Conservation (phyloP, 1,140 invertebrate genomes). For the Papilio aristodemus region DNA sequence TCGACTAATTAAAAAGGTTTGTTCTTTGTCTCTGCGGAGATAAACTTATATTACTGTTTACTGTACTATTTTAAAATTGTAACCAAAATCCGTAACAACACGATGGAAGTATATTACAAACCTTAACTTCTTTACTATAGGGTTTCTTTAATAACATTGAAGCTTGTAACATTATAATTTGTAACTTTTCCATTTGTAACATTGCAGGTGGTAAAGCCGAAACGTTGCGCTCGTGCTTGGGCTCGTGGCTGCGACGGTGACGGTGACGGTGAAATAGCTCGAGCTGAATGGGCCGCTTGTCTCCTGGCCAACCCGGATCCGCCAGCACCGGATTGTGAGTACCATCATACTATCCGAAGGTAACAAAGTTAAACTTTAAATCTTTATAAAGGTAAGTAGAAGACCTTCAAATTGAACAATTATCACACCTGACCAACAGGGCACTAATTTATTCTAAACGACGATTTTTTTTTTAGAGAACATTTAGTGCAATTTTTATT, state of each 20-base stretch:
- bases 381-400: too few species aligned
- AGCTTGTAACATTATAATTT: background rate
- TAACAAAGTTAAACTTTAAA: background rate
- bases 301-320: slow-evolving; percentile 81
- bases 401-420: too few species aligned
- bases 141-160: background rate
- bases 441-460: too few species aligned
- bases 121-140: too few species aligned
- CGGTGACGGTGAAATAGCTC: slow-evolving; percentile 87
- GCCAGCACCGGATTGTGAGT: slow-evolving; percentile 76
- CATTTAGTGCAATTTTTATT: too few species aligned
- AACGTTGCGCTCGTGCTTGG: slow-evolving; percentile 93
- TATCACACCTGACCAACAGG: too few species aligned
- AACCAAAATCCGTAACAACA: too few species aligned
- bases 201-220: slow-evolving; percentile 88
- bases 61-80: too few species aligned
- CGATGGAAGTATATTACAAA: too few species aligned
- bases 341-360: slow-evolving; percentile 44
- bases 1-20: slow-evolving; percentile 87
- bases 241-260: slow-evolving; percentile 91
- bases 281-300: slow-evolving; percentile 91
- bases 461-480: too few species aligned
- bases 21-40: background rate
- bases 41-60: too few species aligned
- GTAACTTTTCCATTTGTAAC: too few species aligned